phyloP scores from a whole-genome alignment of 30 jellyfish, hydroid and myxozoan species.

The Aurelia aurita region DNA sequence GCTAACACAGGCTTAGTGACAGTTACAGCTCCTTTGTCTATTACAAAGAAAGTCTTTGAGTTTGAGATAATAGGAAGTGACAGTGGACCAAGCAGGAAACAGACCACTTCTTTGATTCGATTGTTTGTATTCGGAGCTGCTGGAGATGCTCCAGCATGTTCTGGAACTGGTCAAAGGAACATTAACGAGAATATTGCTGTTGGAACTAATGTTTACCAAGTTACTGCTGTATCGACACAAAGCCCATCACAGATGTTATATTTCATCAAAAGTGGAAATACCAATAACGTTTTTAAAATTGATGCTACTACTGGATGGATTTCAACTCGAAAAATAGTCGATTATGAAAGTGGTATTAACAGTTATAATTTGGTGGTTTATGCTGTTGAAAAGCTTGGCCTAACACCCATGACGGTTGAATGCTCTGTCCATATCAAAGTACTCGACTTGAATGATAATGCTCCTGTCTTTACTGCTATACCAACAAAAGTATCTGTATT shows the following conservation, averaged over 20 bases:
- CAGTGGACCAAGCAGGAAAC: constrained; percentile 10
- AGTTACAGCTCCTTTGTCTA: constrained; percentile 41
- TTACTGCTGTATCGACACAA: constrained; percentile 53
- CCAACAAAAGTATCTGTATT: constrained; percentile 9
- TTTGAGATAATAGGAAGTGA: constrained; percentile 44
- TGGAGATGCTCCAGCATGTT: constrained; percentile 53
- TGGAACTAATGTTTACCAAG: constrained; percentile 64
- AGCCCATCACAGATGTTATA: constrained; percentile 42
- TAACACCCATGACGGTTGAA: constrained; percentile 47
- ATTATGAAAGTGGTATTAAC: constrained; percentile 39
- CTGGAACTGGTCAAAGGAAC: constrained; percentile 16
- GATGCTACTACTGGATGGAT: constrained; percentile 67
- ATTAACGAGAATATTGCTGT: constrained; percentile 54
- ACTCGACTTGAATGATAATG: constrained; percentile 67
- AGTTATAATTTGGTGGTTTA: constrained; percentile 16
- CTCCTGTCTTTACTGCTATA: constrained; percentile 55
- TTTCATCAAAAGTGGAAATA: constrained; percentile 49
- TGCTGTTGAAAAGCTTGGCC: constrained; percentile 56
- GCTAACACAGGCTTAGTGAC: constrained; percentile 69
- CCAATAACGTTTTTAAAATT: constrained; percentile 13
- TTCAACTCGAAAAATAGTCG: constrained; percentile 21
- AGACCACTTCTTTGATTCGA: constrained; percentile 33
- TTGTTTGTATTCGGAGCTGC: constrained; percentile 44
- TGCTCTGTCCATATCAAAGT: constrained; percentile 24
- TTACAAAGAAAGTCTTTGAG: constrained; percentile 23